These are phyloP conservation scores for Phocoena phocoena DNA, from an alignment of 2,113 vertebrate species.

Conservation along the genomic window DNA sequence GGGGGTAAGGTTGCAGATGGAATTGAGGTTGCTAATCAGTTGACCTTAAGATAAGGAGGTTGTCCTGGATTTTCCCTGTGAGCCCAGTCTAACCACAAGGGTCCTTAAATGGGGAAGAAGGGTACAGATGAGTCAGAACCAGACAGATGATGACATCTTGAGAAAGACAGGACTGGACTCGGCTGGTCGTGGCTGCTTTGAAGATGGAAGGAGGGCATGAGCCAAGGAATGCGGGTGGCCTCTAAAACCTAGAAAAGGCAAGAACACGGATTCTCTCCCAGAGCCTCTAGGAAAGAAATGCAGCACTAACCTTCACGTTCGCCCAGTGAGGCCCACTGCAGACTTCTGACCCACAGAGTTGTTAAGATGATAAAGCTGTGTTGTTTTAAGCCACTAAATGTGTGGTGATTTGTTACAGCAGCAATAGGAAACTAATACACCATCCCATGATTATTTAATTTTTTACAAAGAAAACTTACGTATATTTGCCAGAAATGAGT, in stretches of 20 bases:
- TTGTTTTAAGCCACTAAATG: not conserved
- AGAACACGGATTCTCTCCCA: not conserved
- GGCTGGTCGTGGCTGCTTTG: not conserved
- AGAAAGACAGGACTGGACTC: not conserved
- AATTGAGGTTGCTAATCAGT: not conserved
- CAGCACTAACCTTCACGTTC: not conserved
- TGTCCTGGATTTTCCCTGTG: not conserved
- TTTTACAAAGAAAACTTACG: not conserved
- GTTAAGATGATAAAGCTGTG: not conserved
- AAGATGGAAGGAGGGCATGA: no score
- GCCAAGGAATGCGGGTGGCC: not conserved
- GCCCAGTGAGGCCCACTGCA: not conserved
- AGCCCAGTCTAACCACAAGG: not conserved
- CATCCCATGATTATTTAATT: not conserved
- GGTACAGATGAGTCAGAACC: not conserved
- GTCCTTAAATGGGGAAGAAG: not conserved
- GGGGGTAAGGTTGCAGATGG: not conserved
- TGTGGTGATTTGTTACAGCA: not conserved
- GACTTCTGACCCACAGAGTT: not conserved
- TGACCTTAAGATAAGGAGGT: not conserved
- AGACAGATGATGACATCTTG: not conserved
- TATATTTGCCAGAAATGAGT: conserved; percentile 15
- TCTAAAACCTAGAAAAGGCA: not conserved
- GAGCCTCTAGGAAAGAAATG: not conserved
- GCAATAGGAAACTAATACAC: not conserved